Percentiles rank a stretch among this genome's conserved stretches.
Evolutionary conservation across 2,113 vertebrate genomes (phyloP).

Genomic region (Euleptes europaea): DNA sequence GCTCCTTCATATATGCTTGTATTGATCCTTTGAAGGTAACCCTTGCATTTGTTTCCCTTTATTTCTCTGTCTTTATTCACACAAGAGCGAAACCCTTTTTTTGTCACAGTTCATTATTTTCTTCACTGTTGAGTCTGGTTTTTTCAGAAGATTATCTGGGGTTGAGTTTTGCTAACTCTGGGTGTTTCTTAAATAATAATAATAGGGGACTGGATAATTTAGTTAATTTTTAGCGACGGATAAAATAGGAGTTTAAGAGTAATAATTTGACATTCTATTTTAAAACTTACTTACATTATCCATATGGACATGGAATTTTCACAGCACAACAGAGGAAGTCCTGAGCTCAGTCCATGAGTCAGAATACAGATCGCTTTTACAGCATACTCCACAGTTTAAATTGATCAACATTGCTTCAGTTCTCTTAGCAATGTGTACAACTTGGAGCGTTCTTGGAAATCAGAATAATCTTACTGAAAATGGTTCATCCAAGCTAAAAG

Average conservation of each 20-base stretch:
- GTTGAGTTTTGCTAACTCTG: not conserved
- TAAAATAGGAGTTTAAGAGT: not conserved
- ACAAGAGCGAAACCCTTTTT: not conserved
- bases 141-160: not conserved
- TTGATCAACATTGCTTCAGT: not conserved
- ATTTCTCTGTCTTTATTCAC: not conserved
- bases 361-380: not conserved
- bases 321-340: not conserved
- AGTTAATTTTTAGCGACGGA: not conserved
- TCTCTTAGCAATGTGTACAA: not conserved
- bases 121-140: not conserved
- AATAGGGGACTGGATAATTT: not conserved
- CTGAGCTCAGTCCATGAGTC: not conserved
- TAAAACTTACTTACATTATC: not conserved
- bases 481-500: not conserved
- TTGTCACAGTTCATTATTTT: not conserved
- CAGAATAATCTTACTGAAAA: not conserved
- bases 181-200: not conserved
- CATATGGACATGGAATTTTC: not conserved
- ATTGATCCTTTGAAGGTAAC: slow-evolving; percentile 13
- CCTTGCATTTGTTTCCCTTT: not conserved
- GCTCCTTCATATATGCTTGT: not conserved
- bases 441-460: not conserved
- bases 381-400: not conserved
- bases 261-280: not conserved